These are phyloP conservation scores for Euzetes globulus DNA, from an alignment of 2,888 invertebrate species.

Conservation along the genomic window DNA sequence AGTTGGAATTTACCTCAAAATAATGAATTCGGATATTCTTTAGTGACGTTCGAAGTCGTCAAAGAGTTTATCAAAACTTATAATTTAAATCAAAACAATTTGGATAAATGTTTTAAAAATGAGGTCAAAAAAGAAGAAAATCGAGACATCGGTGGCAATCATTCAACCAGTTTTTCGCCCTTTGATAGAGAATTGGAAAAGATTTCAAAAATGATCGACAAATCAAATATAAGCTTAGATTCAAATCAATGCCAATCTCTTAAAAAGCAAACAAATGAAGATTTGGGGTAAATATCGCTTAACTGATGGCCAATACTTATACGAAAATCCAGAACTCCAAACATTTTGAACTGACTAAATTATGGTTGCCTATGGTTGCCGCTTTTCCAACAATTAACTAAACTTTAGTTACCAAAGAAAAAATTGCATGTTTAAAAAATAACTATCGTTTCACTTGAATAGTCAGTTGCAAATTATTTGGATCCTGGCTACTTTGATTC, in stretches of 20 bases:
- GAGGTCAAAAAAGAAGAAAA: not conserved
- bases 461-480: too few relatives aligned
- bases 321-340: too few relatives aligned
- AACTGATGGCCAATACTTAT: too few relatives aligned
- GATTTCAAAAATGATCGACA: constrained; percentile 33
- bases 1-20: constrained; percentile 34
- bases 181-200: constrained; percentile 34
- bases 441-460: too few relatives aligned
- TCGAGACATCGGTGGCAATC: not conserved
- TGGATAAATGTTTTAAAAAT: not conserved
- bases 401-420: too few relatives aligned
- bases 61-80: constrained; percentile 33
- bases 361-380: too few relatives aligned
- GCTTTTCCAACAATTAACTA: too few relatives aligned
- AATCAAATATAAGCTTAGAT: not conserved
- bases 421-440: too few relatives aligned
- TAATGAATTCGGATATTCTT: constrained; percentile 33
- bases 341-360: too few relatives aligned
- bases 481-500: too few relatives aligned
- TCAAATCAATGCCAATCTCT: not conserved
- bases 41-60: constrained; percentile 34
- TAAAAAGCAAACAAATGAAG: not conserved
- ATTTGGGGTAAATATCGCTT: constrained; percentile 9
- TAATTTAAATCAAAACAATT: not conserved
- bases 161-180: not conserved